These are phyloP conservation scores for Periparus ater DNA, from an alignment of 2,797 vertebrate species.

Conservation along the genomic window DNA sequence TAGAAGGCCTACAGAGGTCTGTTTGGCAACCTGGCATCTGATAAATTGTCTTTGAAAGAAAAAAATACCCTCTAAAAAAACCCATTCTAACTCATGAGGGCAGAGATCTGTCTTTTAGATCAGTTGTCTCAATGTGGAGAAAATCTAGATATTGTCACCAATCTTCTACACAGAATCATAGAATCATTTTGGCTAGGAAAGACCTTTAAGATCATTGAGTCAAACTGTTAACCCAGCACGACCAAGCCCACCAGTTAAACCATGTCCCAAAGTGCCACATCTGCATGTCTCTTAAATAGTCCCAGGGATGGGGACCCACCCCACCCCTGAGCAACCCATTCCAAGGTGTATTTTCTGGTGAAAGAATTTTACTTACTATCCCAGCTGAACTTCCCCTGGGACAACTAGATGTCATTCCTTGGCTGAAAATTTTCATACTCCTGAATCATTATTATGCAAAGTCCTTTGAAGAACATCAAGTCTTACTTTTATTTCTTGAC, in stretches of 20 bases:
- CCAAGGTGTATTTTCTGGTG: not conserved
- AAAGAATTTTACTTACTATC: not conserved
- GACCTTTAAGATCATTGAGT: not conserved
- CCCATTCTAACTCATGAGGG: not conserved
- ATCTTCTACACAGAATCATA: not conserved
- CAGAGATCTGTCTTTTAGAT: not conserved
- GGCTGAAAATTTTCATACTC: not conserved
- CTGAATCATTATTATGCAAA: not conserved
- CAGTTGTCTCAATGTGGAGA: not conserved
- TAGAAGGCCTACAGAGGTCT: not conserved
- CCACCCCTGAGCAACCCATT: not conserved
- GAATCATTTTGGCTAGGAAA: not conserved
- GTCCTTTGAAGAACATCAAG: not conserved
- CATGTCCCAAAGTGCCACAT: no score
- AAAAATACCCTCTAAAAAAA: not conserved
- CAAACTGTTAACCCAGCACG: not conserved
- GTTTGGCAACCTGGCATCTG: not conserved
- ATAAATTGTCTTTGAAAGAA: not conserved
- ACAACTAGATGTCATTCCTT: not conserved
- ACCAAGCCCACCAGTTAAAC: not conserved
- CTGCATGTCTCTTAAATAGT: accelerated
- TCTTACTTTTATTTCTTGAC: not conserved
- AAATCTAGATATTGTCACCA: not conserved
- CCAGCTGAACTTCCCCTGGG: not conserved
- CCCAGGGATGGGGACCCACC: not conserved